Base-by-base conservation (phyloP, 2,113 vertebrate genomes). In the Agelaius tricolor region DNA sequence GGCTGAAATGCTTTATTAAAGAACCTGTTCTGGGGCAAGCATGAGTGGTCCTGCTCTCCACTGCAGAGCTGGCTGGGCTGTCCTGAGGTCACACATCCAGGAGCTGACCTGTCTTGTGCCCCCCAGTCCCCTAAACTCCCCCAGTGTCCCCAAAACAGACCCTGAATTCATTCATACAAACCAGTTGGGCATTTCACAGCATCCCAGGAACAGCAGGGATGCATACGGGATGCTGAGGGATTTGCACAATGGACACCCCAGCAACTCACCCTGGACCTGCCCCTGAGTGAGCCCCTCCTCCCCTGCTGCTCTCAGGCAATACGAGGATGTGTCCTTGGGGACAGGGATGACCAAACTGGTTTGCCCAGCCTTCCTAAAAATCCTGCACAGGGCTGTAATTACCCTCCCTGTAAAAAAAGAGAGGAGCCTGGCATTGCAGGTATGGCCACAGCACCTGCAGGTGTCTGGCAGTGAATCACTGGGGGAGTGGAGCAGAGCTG, bases 151-250 rank as follows among this genome's bases (percentile, higher is more conserved):
- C 3, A 6, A 15, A 57, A 5, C 13, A 72, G 33, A 47, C 4
- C 7, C 30, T 21, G 5, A 84, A 33, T 10, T 37, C 8, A 3
- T 41, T 61, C 9, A 35, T n/a, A 15, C 18, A 74, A 19, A 6
- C 2, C 0, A 0, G 0, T 0, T 2, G 2, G 46, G 31, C 3
- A 1, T 49, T 47, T 44, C 21, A 55, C 1, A 4, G 39, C 1
- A 1, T 27, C 11, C 21, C 0, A 4, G 22, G 35, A 44, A 26
- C 1, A 2, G 19, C 22, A 54, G 22, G 35, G 15, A 17, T 17
- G 19, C 26, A 27, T 9, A 46, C 16, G 21, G 14, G 4, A 63
- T 9, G 27, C 33, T 31, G 39, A 46, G 30, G 11, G 18, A 22
- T 83, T 73, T 73, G 22, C 23, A 80, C 5, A 1, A 18, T 11